phyloP scores from a whole-genome alignment of 2,797 vertebrate genomes.

The Falco cherrug region DNA sequence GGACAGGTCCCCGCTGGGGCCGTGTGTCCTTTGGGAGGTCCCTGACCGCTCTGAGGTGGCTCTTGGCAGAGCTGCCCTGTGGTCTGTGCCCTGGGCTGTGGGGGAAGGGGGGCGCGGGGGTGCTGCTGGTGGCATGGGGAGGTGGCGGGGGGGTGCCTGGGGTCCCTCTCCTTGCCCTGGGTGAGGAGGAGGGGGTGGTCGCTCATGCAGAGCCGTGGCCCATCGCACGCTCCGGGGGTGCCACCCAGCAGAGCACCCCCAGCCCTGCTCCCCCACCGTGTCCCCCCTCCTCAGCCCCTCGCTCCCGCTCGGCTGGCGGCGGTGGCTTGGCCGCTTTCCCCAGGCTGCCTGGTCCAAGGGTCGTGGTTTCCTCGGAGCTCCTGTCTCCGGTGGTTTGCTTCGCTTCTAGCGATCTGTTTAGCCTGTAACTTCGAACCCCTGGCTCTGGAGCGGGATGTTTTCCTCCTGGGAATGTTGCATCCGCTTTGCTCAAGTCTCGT shows the following conservation, averaged over 20 bases:
- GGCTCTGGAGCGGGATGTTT: background rate
- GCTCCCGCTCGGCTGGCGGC: background rate
- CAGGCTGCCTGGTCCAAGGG: background rate
- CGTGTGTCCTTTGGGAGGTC: rapidly evolving
- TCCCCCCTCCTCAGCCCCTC: background rate
- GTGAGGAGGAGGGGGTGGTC: background rate
- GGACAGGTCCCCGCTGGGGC: background rate
- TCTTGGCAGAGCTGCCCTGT: rapidly evolving
- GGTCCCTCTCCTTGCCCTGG: background rate
- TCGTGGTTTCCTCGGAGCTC: background rate
- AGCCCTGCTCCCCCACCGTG: rapidly evolving
- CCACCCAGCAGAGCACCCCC: background rate
- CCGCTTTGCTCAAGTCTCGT: background rate
- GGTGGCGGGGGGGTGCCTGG: background rate
- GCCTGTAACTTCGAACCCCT: background rate
- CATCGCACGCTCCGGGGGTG: rapidly evolving
- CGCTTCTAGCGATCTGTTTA: rapidly evolving
- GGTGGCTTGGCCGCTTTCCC: background rate
- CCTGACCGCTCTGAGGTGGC: background rate
- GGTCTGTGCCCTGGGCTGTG: rapidly evolving
- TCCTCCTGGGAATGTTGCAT: background rate
- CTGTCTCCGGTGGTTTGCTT: background rate
- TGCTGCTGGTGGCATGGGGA: background rate
- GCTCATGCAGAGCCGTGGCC: background rate
- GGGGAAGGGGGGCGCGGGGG: background rate